Evolutionary conservation across 2,113 vertebrate genomes (phyloP).

Genomic region (Pterocles burchelli): DNA sequence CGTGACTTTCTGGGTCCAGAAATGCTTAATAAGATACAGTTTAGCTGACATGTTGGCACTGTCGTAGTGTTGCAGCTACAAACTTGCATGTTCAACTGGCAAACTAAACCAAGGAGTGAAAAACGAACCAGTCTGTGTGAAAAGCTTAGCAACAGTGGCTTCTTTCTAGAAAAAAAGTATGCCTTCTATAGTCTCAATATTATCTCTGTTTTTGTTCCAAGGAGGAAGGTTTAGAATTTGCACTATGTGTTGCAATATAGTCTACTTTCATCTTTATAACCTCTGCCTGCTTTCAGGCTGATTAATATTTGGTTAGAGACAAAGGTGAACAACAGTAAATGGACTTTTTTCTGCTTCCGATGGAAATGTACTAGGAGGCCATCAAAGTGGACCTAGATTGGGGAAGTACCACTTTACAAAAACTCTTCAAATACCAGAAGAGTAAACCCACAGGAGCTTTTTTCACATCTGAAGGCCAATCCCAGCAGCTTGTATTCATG

Average conservation of each 20-base stretch:
- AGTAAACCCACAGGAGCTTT: background rate
- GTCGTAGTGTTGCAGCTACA: constrained; percentile 10
- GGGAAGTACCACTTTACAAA: background rate
- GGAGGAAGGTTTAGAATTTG: background rate
- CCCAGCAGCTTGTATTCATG: constrained; percentile 8
- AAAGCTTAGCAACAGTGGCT: background rate
- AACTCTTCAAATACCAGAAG: constrained; percentile 48
- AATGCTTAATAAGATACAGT: constrained; percentile 20
- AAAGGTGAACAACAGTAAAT: background rate
- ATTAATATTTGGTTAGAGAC: background rate
- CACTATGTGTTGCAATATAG: background rate
- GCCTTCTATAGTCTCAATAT: background rate
- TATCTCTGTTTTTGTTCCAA: background rate
- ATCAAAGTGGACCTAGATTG: background rate
- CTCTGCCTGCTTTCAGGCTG: background rate
- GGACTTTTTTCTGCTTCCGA: background rate
- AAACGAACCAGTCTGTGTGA: background rate
- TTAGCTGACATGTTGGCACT: constrained; percentile 17
- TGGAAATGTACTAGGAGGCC: background rate
- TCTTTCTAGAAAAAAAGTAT: background rate
- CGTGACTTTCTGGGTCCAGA: background rate
- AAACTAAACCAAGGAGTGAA: constrained; percentile 34
- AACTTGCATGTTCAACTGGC: constrained; percentile 1
- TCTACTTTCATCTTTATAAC: background rate
- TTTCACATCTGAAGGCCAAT: constrained; percentile 31